Base-by-base conservation (phyloP, 2,113 vertebrate species). In the Meleagris gallopavo region DNA sequence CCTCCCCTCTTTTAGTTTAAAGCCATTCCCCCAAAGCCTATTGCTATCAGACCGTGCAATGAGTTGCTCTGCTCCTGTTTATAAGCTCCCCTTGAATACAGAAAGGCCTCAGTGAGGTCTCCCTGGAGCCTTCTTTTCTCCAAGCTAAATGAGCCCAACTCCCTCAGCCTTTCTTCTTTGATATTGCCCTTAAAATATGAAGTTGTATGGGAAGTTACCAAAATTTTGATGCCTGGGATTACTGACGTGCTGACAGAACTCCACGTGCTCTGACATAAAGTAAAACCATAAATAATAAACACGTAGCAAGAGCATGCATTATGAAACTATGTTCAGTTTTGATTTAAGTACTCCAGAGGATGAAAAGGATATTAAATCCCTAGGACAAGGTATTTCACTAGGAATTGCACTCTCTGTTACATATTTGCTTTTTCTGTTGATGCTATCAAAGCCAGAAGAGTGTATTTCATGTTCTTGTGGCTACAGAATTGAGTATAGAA, bases 291-390 rank as follows among this genome's bases (percentile, higher is more conserved):
- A 78, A 25, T 8, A 1, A 52, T 25, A 32, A 74, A 73, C 73
- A 8, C 17, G 5, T 14, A 25, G n/a, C 20, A 15, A 46, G 41
- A 36, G 9, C 27, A 14, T 1, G 0, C 1, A 6, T 36, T 25
- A n/a, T 17, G 7, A 36, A 74, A 10, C 0, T 4, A 19, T 46
- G 13, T 15, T 40, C 45, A 13, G 3, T 81, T 78, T 72, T 73
- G 17, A 89, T 70, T 66, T 50, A 69, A 82, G 46, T 22, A 77
- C 45, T 66, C 29, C 27, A 34, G 10, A 45, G 36, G 36, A 69
- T 30, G 24, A 69, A 62, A 65, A 71, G 25, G 20, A 32, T 21
- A 46, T 67, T 24, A 21, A 34, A 32, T 4, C 38, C 30, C 18
- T 24, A 55, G 34, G 62, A 71, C 73, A 80, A 66, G 30, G 21